Percentiles rank a stretch among this genome's conserved stretches.
These are phyloP conservation scores for Nasonovia ribisnigri DNA, from an alignment of 2,888 invertebrate species.

Conservation along the genomic window DNA sequence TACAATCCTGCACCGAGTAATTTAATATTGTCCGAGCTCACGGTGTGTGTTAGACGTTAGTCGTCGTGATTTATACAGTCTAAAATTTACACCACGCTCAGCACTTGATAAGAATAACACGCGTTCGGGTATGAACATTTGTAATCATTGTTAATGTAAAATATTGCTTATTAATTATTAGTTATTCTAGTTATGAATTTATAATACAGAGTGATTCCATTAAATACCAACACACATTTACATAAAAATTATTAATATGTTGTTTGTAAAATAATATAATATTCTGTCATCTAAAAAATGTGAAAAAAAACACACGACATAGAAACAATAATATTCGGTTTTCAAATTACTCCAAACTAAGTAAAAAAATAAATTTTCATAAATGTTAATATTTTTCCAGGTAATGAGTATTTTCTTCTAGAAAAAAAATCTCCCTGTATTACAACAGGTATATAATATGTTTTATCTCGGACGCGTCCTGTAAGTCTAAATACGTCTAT, in stretches of 20 bases:
- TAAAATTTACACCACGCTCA: neutral
- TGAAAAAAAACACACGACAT: neutral
- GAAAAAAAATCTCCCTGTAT: too few species aligned
- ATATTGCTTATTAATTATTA: neutral
- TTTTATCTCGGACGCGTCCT: neutral
- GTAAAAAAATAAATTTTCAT: neutral
- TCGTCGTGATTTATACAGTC: neutral
- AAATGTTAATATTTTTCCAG: neutral
- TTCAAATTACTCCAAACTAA: neutral
- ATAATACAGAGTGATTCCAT: neutral
- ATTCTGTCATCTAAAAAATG: neutral
- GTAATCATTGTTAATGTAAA: neutral
- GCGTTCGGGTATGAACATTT: neutral
- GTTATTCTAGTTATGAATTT: neutral
- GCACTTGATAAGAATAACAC: neutral
- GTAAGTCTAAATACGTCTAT: neutral
- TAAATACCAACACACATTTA: neutral
- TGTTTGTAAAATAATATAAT: neutral
- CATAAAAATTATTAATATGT: neutral
- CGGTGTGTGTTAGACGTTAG: neutral
- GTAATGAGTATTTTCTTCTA: neutral
- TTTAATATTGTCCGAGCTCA: neutral
- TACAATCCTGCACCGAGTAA: neutral
- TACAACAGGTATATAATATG: neutral
- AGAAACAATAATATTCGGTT: neutral